Percentiles rank a stretch among this genome's conserved stretches.
These are phyloP conservation scores for Dendrolimus kikuchii DNA, from an alignment of 1,140 invertebrate species.

Conservation along the genomic window DNA sequence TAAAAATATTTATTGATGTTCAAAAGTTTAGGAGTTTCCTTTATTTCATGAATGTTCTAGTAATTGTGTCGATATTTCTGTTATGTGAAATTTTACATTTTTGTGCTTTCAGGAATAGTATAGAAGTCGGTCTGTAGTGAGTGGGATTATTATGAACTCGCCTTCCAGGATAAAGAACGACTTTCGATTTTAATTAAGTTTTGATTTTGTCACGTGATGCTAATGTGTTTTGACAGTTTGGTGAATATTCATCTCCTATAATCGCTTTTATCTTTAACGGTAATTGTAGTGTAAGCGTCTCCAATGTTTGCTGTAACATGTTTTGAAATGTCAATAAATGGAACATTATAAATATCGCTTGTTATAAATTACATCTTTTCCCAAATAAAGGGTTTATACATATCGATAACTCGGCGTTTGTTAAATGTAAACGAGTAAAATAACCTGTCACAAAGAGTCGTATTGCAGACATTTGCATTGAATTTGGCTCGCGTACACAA, in stretches of 20 bases:
- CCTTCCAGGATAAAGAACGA: slow-evolving; percentile 34
- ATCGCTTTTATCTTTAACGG: slow-evolving; percentile 25
- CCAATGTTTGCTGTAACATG: slow-evolving; percentile 32
- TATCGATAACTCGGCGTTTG: too few species aligned
- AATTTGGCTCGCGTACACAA: too few species aligned
- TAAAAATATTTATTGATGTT: too few species aligned
- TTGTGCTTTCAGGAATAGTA: slow-evolving; percentile 62
- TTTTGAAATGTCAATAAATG: slow-evolving; percentile 27
- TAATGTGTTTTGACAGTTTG: slow-evolving; percentile 20
- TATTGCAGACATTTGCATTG: too few species aligned
- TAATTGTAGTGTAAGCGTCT: slow-evolving; percentile 34
- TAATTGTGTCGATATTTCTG: background rate
- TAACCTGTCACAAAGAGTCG: too few species aligned
- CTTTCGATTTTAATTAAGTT: slow-evolving; percentile 31
- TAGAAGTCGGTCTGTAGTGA: slow-evolving; percentile 52
- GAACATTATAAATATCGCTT: too few species aligned
- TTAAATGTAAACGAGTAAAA: too few species aligned
- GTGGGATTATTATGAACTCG: slow-evolving; percentile 28
- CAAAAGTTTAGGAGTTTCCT: too few species aligned
- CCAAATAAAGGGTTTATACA: too few species aligned
- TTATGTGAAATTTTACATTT: slow-evolving; percentile 29
- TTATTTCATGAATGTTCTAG: too few species aligned
- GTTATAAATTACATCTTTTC: too few species aligned
- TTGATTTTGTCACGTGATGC: slow-evolving; percentile 28
- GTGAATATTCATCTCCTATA: slow-evolving; percentile 29